Conservation (phyloP, 2,888 invertebrate species). For the Protophormia terraenovae region DNA sequence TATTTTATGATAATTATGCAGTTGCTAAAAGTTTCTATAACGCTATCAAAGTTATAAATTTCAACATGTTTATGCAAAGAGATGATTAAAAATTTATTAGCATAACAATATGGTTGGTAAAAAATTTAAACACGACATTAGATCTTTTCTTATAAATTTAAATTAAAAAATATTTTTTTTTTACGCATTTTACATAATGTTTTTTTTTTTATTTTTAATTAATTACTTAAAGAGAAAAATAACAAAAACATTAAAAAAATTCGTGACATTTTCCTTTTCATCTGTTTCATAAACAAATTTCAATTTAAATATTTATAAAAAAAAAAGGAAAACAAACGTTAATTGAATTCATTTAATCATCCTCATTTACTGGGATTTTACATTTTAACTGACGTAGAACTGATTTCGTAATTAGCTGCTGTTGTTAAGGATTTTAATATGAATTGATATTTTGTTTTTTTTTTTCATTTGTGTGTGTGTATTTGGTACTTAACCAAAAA, state of each 20-base stretch:
- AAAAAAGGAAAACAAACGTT: background rate
- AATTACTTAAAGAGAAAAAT: background rate
- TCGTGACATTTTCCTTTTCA: background rate
- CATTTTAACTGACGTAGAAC: background rate
- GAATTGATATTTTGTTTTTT: background rate
- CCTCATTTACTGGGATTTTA: background rate
- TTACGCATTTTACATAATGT: background rate
- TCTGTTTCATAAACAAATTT: background rate
- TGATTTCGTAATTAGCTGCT: constrained; percentile 22
- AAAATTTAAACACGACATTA: background rate
- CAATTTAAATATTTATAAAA: background rate
- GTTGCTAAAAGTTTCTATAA: background rate
- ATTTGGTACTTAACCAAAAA: background rate
- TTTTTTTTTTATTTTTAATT: too few species aligned
- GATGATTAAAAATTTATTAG: background rate
- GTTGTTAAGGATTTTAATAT: background rate
- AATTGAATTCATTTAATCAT: background rate
- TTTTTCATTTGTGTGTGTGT: background rate
- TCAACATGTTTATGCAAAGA: background rate
- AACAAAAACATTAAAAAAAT: background rate
- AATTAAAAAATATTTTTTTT: background rate
- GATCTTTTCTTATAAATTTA: background rate
- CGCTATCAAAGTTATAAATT: background rate
- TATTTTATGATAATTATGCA: background rate
- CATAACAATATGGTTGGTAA: background rate